Evolutionary conservation across 2,797 vertebrate species (phyloP).

Genomic region (Gadopsis bispinosus): DNA sequence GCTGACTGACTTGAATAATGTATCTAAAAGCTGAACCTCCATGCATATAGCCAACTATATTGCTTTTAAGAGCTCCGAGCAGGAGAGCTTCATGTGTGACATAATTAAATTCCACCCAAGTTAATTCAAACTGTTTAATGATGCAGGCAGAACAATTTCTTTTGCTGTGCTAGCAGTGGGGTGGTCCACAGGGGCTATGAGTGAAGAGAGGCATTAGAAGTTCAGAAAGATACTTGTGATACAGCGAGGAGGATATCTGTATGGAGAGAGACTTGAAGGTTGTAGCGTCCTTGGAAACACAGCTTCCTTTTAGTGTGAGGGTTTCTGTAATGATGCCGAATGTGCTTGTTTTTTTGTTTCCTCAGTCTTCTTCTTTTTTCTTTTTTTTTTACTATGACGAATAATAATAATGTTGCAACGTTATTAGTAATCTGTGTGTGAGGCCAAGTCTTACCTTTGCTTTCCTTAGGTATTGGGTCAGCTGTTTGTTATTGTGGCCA

Average conservation of each 20-base stretch:
- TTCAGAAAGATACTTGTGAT: slow-evolving; percentile 58
- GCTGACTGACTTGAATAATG: slow-evolving; percentile 79
- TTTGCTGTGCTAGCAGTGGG: slow-evolving; percentile 70
- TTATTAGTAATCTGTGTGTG: background rate
- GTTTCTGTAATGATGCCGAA: slow-evolving; percentile 44
- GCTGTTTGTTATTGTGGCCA: slow-evolving; percentile 23
- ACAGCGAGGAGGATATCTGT: slow-evolving; percentile 44
- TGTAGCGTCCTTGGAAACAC: slow-evolving; percentile 53
- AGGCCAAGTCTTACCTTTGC: background rate
- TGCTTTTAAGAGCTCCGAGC: slow-evolving; percentile 78
- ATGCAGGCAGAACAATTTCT: slow-evolving; percentile 82
- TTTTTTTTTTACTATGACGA: background rate
- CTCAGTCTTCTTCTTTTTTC: background rate
- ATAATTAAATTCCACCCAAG: slow-evolving; percentile 84
- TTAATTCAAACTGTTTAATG: slow-evolving; percentile 86
- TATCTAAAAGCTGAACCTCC: slow-evolving; percentile 73
- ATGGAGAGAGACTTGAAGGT: slow-evolving; percentile 61
- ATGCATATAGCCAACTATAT: slow-evolving; percentile 71
- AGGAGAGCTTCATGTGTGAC: slow-evolving; percentile 81
- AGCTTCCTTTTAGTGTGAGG: slow-evolving; percentile 23
- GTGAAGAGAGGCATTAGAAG: slow-evolving; percentile 72
- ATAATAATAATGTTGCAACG: background rate
- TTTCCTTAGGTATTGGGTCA: slow-evolving; percentile 18
- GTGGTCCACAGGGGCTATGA: slow-evolving; percentile 67
- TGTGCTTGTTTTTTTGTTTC: slow-evolving; percentile 8